A percentile compares a stretch with the other conserved stretches of the same genome.
These are phyloP conservation scores for Dendronephthya gigantea DNA, from an alignment of 64 coral and sea anemone species.

Conservation along the genomic window DNA sequence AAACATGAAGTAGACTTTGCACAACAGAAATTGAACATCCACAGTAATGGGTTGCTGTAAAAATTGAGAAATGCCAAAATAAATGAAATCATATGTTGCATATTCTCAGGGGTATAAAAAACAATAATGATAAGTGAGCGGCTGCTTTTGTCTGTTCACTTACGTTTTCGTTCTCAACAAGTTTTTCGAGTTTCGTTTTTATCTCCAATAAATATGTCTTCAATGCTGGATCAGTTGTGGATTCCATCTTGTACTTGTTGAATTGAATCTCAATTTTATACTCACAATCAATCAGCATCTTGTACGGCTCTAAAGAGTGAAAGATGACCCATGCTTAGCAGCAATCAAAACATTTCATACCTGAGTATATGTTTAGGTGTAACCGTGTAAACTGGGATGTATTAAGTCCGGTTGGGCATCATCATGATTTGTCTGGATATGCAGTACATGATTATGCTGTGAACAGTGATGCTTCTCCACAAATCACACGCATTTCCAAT, in stretches of 20 bases:
- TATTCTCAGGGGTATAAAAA: no score
- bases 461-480: no score
- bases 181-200: background rate
- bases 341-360: background rate
- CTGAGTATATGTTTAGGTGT: no score
- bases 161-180: background rate
- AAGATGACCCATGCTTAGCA: background rate
- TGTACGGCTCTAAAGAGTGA: background rate
- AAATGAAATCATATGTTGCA: background rate
- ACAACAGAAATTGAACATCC: background rate
- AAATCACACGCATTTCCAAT: no score
- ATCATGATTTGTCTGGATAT: no score
- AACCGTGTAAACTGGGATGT: no score
- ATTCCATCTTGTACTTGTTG: background rate
- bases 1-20: conserved; percentile 1
- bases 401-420: no score
- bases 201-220: background rate
- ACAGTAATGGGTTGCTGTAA: background rate
- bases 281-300: background rate
- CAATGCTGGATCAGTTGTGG: background rate
- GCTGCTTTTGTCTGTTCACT: background rate
- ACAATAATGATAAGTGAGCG: no score
- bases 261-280: background rate
- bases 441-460: no score
- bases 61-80: background rate